Conservation (phyloP, 2,888 invertebrate species). For the Calameuta filiformis region DNA sequence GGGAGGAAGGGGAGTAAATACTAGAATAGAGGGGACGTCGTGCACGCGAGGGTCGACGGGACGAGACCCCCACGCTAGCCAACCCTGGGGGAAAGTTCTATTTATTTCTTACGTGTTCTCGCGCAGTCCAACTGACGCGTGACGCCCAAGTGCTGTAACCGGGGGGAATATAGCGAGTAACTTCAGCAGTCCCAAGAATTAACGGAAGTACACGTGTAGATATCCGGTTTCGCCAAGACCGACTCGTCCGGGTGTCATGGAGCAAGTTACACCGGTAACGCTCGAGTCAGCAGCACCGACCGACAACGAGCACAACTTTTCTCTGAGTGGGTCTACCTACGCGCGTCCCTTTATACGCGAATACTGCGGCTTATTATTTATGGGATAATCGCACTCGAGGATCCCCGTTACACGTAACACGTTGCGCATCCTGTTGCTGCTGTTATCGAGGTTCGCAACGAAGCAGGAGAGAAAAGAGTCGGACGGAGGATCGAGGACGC, state of each 20-base stretch:
- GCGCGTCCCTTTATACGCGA: slow-evolving; percentile 14
- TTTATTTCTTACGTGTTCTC: background rate
- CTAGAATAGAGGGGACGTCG: background rate
- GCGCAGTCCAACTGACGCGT: too few relatives aligned
- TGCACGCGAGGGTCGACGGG: background rate
- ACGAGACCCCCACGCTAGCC: background rate
- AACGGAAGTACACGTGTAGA: background rate
- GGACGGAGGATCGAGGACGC: background rate
- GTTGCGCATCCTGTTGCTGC: slow-evolving; percentile 42
- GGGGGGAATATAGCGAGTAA: background rate
- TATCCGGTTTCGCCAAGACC: background rate
- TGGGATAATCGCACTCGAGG: slow-evolving; percentile 46
- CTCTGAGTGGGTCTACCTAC: background rate
- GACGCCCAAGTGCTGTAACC: too few relatives aligned
- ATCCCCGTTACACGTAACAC: slow-evolving; percentile 42
- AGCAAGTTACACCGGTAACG: background rate
- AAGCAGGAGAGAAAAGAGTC: background rate
- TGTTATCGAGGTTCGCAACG: background rate
- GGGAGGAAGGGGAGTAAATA: background rate
- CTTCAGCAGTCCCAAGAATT: background rate
- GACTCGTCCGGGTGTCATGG: background rate
- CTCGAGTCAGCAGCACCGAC: background rate
- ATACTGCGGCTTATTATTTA: slow-evolving; percentile 45
- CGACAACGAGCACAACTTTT: slow-evolving; percentile 32
- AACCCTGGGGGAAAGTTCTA: background rate